These are phyloP conservation scores for Phocoena phocoena DNA, from an alignment of 2,113 vertebrate genomes.

Conservation along the genomic window DNA sequence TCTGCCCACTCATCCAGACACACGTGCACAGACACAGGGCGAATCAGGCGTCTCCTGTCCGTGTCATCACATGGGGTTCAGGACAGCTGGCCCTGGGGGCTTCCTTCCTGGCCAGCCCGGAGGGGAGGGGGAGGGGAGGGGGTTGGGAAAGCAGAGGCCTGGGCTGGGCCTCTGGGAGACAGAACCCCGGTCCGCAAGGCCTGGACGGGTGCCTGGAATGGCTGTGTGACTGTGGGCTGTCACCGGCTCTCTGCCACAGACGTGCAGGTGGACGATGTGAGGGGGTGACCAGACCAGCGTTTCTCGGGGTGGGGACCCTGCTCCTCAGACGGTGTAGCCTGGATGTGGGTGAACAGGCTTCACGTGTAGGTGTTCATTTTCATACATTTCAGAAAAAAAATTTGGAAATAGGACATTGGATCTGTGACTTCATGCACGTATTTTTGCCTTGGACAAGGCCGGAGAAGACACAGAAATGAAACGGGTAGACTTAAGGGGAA, in stretches of 20 bases:
- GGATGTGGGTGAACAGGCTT: not conserved
- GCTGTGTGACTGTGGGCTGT: not conserved
- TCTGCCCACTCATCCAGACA: not conserved
- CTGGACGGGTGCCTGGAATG: not conserved
- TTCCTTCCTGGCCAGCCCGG: not conserved
- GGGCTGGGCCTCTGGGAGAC: not conserved
- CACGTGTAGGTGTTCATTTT: not conserved
- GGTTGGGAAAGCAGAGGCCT: not conserved
- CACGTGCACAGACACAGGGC: rapidly evolving
- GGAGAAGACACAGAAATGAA: not conserved
- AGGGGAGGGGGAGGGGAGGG: rapidly evolving
- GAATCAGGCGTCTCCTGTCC: not conserved
- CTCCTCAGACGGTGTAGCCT: not conserved
- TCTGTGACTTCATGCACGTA: not conserved
- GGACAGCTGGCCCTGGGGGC: not conserved
- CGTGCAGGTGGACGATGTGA: rapidly evolving
- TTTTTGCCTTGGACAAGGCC: not conserved
- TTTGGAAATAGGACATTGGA: not conserved
- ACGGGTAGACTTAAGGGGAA: not conserved
- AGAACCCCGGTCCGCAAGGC: not conserved
- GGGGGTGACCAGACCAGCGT: rapidly evolving
- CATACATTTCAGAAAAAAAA: not conserved
- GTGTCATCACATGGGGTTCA: rapidly evolving
- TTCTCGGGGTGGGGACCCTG: not conserved
- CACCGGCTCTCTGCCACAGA: rapidly evolving